Evolutionary conservation across 1,140 invertebrate genomes (phyloP).

Genomic region (Ladona fulva): DNA sequence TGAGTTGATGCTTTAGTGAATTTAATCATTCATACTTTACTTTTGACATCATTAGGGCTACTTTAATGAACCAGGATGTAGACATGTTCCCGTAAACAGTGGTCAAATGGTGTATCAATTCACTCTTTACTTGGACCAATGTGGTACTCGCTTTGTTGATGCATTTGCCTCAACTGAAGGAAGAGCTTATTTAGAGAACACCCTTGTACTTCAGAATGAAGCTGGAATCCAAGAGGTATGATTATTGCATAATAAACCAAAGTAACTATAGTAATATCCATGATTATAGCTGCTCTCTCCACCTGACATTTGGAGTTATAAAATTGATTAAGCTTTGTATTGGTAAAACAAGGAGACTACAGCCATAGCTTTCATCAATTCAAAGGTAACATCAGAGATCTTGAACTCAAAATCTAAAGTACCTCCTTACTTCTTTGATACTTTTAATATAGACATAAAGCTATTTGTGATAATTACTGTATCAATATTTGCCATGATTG

Average conservation of each 20-base stretch:
- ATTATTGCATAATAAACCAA: background rate
- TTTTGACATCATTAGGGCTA: conserved; percentile 42
- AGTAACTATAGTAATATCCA: background rate
- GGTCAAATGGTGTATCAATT: conserved; percentile 60
- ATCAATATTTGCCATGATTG: too few relatives aligned
- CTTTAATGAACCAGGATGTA: conserved; percentile 57
- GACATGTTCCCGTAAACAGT: conserved; percentile 61
- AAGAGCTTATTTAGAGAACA: conserved; percentile 70
- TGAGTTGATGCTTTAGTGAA: too few relatives aligned
- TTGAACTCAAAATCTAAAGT: too few relatives aligned
- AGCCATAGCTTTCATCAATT: too few relatives aligned
- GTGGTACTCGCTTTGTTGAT: conserved; percentile 72
- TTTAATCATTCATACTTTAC: background rate
- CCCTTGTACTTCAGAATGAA: conserved; percentile 69
- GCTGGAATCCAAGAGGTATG: conserved; percentile 61
- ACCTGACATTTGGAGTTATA: background rate
- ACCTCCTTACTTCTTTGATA: too few relatives aligned
- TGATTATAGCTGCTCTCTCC: background rate
- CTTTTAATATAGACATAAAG: too few relatives aligned
- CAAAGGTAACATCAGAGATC: too few relatives aligned
- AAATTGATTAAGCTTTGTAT: too few relatives aligned
- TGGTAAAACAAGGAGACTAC: too few relatives aligned
- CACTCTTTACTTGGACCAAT: conserved; percentile 63
- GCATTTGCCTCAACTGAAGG: conserved; percentile 60
- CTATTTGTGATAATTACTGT: too few relatives aligned